Base-by-base conservation (phyloP, 2,113 vertebrate species). In the Chaetura pelagica region DNA sequence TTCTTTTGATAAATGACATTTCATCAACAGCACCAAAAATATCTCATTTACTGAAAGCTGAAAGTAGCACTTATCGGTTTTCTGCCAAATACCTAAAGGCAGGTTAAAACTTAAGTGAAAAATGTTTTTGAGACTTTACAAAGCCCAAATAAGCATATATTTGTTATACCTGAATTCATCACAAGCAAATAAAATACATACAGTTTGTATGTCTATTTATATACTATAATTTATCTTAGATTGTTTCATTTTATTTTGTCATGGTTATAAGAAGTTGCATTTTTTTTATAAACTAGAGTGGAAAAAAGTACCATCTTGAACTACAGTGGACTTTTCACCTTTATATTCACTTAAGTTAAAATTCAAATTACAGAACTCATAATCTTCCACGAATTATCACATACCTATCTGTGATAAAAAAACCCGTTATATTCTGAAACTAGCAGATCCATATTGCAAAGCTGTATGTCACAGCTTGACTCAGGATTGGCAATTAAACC, bases 1-100 rank as follows among this genome's bases (percentile, higher is more conserved):
- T 96, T 96, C 88, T 97, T 98, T 93, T 95, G 80, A 96, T 83
- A 96, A 97, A 96, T 85, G 89, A 90, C 57, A 95, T 95, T 97
- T 97, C 90, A 97, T 94, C 93, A 94, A 94, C 68, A 86, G 67
- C 58, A 35, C 57, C 84, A 95, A 94, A 96, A 94, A 81, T 29
- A 94, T 61, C 95, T 97, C 92, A 77, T 93, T 93, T 96, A 93
- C 78, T 93, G 96, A 97, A 86, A 87, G 82, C 72, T 92, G 74
- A 93, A 88, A 92, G 73, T 84, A 96, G 55, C 90, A 89, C 88
- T 97, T 96, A 87, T 77, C 90, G 90, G 42, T 90, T 92, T 96
- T 89, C 87, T 97, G 72, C 87, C 92, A 97, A 93, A 91, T 88
- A 90, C 66, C 83, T 88, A 84, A 93, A 90, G 48, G 79, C 63